Evolutionary conservation across 2,113 vertebrate species (phyloP).

Genomic region (Macaca nemestrina): DNA sequence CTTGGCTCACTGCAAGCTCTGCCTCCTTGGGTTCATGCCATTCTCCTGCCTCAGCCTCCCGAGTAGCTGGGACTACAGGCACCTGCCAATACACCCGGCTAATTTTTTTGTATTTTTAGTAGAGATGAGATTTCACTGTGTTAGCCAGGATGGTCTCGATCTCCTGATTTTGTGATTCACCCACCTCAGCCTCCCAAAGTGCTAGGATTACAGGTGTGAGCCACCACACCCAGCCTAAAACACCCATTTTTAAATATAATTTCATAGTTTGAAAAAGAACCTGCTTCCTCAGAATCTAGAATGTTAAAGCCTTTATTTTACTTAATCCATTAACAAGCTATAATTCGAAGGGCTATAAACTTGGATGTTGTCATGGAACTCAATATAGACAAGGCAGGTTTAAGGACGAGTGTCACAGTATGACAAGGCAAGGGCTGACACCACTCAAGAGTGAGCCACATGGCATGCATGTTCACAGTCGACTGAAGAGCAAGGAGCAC

Average conservation of each 20-base stretch:
- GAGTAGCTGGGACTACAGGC: no score
- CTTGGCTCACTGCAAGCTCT: no score
- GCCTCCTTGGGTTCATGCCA: no score
- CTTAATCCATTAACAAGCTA: no score
- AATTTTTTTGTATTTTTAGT: no score
- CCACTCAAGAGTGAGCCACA: rapidly evolving
- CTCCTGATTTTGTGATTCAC: no score
- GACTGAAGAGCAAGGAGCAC: not conserved
- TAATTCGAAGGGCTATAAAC: not conserved
- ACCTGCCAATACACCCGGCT: rapidly evolving
- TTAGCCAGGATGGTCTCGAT: no score
- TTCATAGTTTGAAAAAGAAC: constrained; percentile 19
- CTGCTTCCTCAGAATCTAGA: not conserved
- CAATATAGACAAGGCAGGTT: not conserved
- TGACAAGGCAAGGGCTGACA: not conserved
- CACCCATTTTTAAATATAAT: not conserved
- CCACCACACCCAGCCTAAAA: rapidly evolving
- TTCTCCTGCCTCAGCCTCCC: no score
- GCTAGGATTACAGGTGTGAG: no score
- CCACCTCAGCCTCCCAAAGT: no score
- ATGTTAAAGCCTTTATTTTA: not conserved
- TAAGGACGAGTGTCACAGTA: no score
- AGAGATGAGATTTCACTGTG: no score
- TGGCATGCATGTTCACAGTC: rapidly evolving
- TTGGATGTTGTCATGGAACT: not conserved